Base-by-base conservation (phyloP, 2,888 invertebrate genomes). In the Aleiodes testaceus region DNA sequence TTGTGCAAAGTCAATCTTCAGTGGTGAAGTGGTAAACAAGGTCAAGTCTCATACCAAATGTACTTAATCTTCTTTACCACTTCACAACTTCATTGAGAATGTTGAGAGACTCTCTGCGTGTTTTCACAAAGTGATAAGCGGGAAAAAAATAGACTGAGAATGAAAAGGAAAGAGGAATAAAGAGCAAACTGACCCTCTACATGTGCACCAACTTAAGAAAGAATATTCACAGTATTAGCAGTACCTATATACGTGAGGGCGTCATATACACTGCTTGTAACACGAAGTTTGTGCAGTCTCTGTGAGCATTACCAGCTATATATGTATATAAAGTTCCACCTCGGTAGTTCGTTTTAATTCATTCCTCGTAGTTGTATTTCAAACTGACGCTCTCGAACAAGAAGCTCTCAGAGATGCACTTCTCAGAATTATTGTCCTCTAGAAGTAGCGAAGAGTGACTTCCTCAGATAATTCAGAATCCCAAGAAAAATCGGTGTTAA, bases 271-370 rank as follows among this genome's bases (percentile, higher is more conserved):
- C 30, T 20, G 14, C 45, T 45, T 64, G 64, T 53, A 45, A 69
- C 47, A 45, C 36, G 44, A 30, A 36, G 59, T 16, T 36, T 36
- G 36, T 36, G 36, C 36, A 36, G 9, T 36, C 36, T 36, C 36
- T 11, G 36, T 44, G 55, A 22, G 53, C n/a, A 66, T 50, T 22
- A 44, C 30, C n/a, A 5, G 26, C 47, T 52, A 42, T 52, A 66
- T 36, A 53, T 47, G 53, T 53, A 20, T 66, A 36, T 52, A 11
- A 69, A 36, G 69, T 69, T 72, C 61, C 72, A 72, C 66, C 66
- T 72, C 66, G 69, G 61, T 72, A 66, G 63, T 30, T 63, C 67
- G 59, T 75, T 72, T 72, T 74, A 75, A 75, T 75, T 72, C 75
- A 72, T 72, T 73, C 70, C 42, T 36, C 49, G 69, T 63, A 55